Conservation (phyloP, 2,797 vertebrate genomes). For the Delichon dasypus region DNA sequence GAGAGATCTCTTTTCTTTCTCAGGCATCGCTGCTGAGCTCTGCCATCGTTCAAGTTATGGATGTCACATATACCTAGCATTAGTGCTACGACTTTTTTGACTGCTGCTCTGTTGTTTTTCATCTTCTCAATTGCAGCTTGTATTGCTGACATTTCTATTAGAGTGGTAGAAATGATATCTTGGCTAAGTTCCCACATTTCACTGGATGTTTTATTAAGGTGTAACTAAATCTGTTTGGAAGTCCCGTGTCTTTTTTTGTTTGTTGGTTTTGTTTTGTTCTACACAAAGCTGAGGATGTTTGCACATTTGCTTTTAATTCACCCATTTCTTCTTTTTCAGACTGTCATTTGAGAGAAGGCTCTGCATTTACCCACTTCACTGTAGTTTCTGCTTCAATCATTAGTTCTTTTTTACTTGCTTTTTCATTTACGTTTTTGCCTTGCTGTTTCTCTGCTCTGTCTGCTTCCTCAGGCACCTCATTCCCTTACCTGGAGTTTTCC, state of each 20-base stretch:
- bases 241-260: background rate
- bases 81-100: background rate
- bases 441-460: background rate
- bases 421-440: background rate
- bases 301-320: background rate
- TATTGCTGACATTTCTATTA: constrained; percentile 1
- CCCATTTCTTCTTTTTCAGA: background rate
- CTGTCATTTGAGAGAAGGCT: background rate
- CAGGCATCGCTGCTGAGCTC: background rate
- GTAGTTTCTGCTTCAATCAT: background rate
- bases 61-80: background rate
- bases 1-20: background rate
- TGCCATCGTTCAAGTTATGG: background rate
- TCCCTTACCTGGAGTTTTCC: background rate
- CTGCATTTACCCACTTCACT: background rate
- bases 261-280: background rate
- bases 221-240: background rate
- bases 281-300: background rate
- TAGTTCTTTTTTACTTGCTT: background rate
- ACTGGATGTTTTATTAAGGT: background rate
- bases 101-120: background rate
- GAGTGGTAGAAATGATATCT: background rate
- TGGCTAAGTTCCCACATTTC: background rate
- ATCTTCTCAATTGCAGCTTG: background rate
- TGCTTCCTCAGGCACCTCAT: background rate